Conservation (phyloP, 1,140 invertebrate species). For the Papilio xuthus region DNA sequence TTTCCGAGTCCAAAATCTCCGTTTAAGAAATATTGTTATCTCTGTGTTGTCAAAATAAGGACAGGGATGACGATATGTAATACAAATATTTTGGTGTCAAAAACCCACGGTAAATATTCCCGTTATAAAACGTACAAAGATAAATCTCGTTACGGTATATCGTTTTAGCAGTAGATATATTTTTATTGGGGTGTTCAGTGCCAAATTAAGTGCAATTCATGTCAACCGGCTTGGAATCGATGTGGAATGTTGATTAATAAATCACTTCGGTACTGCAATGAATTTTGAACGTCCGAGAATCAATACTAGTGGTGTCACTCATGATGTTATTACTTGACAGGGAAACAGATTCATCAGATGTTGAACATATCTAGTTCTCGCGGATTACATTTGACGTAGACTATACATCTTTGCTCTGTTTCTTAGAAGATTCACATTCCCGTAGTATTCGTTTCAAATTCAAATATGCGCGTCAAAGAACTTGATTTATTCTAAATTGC, state of each 20-base stretch:
- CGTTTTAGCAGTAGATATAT: not conserved
- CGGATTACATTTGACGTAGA: not conserved
- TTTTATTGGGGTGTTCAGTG: not conserved
- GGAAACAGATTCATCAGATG: not conserved
- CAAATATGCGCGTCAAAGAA: too few species aligned
- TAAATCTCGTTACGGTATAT: not conserved
- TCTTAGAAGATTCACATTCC: not conserved
- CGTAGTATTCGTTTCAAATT: not conserved
- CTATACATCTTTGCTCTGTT: not conserved
- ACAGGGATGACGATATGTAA: too few species aligned
- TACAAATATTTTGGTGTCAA: too few species aligned
- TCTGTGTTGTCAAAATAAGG: too few species aligned
- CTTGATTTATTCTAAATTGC: too few species aligned
- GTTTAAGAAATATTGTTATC: too few species aligned
- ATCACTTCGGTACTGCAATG: conserved; percentile 17
- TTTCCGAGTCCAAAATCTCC: too few species aligned
- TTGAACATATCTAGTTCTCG: not conserved
- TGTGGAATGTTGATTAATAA: conserved; percentile 18
- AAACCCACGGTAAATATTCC: too few species aligned
- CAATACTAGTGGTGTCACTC: not conserved
- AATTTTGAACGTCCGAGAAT: not conserved
- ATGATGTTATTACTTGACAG: conserved; percentile 2
- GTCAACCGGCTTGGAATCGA: conserved; percentile 8
- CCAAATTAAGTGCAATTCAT: conserved; percentile 12
- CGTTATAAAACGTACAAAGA: not conserved